These are phyloP conservation scores for Leptopilina clavipes DNA, from an alignment of 1,140 invertebrate species.

Conservation along the genomic window DNA sequence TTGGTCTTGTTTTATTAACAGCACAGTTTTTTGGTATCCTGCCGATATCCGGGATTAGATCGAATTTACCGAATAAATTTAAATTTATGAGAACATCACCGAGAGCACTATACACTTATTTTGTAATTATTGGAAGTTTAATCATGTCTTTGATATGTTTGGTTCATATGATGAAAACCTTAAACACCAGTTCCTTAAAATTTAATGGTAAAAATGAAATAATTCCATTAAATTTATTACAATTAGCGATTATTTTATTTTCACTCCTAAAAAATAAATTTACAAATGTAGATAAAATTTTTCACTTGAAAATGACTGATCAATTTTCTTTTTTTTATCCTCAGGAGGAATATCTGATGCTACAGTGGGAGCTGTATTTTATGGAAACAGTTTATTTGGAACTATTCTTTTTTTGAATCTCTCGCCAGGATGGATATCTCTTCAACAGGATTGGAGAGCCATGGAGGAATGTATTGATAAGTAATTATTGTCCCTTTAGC, in stretches of 20 bases:
- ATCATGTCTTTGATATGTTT: constrained; percentile 59
- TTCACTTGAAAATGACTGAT: constrained; percentile 22
- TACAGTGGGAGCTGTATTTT: constrained; percentile 74
- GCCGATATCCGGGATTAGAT: constrained; percentile 60
- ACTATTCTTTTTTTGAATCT: constrained; percentile 69
- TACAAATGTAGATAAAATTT: neutral
- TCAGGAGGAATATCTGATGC: constrained; percentile 71
- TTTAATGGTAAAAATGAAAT: constrained; percentile 60
- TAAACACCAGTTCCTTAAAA: constrained; percentile 60
- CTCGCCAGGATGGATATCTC: constrained; percentile 65
- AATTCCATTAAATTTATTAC: constrained; percentile 20
- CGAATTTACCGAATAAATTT: constrained; percentile 53
- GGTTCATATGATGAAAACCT: constrained; percentile 65
- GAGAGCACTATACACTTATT: constrained; percentile 55
- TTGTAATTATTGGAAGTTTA: constrained; percentile 48
- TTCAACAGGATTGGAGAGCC: constrained; percentile 70
- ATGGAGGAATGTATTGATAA: constrained; percentile 71
- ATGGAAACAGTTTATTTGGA: constrained; percentile 72
- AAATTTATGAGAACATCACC: constrained; percentile 55
- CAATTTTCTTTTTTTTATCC: constrained; percentile 26
- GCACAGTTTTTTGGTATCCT: constrained; percentile 70
- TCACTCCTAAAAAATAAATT: too few species aligned
- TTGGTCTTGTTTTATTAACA: constrained; percentile 57
- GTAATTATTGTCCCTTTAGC: constrained; percentile 46
- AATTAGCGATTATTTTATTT: too few species aligned